Base-by-base conservation (phyloP, 2,113 vertebrate species). In the Ahaetulla prasina region DNA sequence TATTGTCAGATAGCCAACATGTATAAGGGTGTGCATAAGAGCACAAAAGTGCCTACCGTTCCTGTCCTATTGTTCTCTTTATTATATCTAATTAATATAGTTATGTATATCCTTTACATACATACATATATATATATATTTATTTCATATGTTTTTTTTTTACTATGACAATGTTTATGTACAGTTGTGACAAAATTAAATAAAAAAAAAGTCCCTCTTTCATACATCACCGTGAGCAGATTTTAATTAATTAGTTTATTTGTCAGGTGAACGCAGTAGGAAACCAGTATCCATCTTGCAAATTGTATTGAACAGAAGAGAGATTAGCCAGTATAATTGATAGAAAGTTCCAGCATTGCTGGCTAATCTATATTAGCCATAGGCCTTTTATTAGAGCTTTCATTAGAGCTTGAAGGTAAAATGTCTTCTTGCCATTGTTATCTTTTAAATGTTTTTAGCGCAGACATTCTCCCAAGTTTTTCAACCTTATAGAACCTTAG, bases 371-470 rank as follows among this genome's bases (percentile, higher is more conserved):
- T 12, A 20, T 12, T 11, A 85, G 74, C 91, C 49, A 55, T 47
- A 8, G 92, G 94, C 92, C 94, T 96, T 94, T 88, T 80, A 43
- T 52, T n/a, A 1, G 89, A 93, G 96, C 95, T 96, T 90, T n/a
- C n/a, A n/a, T n/a, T n/a, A 94, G 93, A 93, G 90, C 86, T 89
- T 93, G 88, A 55, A 89, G 93, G 89, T 8, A 91, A 27, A 94
- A 95, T 49, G 88, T 47, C 90, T 90, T 85, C 68, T 60, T 96
- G 94, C 92, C 87, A 9, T 43, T 86, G 87, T 85, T 57, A 85
- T 54, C 35, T 74, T 74, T 60, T 60, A 25, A 10, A 25, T 16
- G 8, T 91, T 93, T 92, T 20, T 39, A 88, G 54, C 16, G 5
- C 47, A 90, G 8, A 55, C 80, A 5, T 22, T 63, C 50, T 91